Evolutionary conservation across 2,888 invertebrate genomes (phyloP).

Genomic region (Himalopsyche tibetana): DNA sequence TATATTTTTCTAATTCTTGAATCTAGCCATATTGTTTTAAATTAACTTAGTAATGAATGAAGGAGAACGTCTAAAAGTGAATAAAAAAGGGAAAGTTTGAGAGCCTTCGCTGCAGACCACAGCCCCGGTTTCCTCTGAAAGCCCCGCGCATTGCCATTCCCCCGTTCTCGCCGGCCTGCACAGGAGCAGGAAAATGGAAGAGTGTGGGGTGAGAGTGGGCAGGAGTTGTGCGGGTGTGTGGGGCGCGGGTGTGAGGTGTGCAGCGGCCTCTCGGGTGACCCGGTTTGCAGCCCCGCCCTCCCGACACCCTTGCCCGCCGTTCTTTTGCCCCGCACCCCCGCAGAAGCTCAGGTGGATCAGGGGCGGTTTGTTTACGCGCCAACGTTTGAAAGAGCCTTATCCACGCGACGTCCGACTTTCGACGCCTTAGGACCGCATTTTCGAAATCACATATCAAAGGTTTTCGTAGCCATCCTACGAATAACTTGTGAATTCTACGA

Average conservation of each 20-base stretch:
- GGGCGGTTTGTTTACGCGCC: conserved; percentile 60
- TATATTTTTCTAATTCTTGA: no score
- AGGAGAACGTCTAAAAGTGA: no score
- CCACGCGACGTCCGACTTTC: conserved; percentile 60
- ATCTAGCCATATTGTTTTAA: no score
- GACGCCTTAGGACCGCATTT: neutral
- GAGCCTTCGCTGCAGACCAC: conserved; percentile 24
- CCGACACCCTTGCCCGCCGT: conserved; percentile 67
- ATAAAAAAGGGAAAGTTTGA: neutral
- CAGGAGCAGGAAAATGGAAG: neutral
- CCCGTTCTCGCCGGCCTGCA: conserved; percentile 46
- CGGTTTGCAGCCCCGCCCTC: conserved; percentile 69
- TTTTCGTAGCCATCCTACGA: neutral
- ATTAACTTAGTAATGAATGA: no score
- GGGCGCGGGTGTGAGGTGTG: conserved; percentile 64
- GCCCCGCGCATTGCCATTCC: conserved; percentile 51
- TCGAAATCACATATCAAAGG: neutral
- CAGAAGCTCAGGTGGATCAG: conserved; percentile 46
- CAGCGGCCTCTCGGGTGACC: conserved; percentile 63
- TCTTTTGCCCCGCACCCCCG: conserved; percentile 56
- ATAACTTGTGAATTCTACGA: neutral
- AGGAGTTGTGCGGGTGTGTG: conserved; percentile 64
- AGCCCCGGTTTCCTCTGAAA: conserved; percentile 23
- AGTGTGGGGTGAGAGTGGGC: conserved; percentile 46
- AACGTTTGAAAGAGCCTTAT: conserved; percentile 57